Evolutionary conservation across 2,797 vertebrate genomes (phyloP), one percentile per base, ranked within the genome.

Genomic region (Parotocinclus haroldoi): DNA sequence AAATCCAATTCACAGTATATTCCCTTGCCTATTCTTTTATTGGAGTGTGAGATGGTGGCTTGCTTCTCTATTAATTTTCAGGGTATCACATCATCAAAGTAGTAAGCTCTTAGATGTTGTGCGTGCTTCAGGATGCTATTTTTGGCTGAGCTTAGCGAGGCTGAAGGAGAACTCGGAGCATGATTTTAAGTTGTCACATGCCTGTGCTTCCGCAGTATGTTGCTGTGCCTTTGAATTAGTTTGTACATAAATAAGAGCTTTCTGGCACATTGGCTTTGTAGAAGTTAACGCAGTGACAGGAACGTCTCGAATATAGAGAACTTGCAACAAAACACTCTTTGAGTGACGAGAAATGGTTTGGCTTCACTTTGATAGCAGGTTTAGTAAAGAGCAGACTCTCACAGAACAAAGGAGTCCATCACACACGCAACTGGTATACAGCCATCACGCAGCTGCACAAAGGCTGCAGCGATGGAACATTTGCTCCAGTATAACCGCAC

Each of bases 1-100:
- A 39, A 48, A 16, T 16, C 49, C 38, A 4, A 16, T 48, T 65
- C 18, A 45, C 36, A 38, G 58, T 69, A 54, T 45, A 54, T 45
- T 46, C 11, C 39, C 7, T 40, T 7, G 14, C 19, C n/a, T 38
- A 8, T 51, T 53, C 37, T 16, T n/a, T 54, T 40, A 17, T 76
- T 81, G 79, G 77, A 83, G 84, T 80, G 80, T 68, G 52, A 38
- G 19, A 38, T 58, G 58, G 48, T 63, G 39, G 50, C 55, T 55
- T 64, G 37, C 38, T 18, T 50, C 38, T 36, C 60, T 59, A 63
- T 66, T 38, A 13, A 53, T 66, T 69, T 65, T 69, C 55, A 69
- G 62, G 37, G 52, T 52, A 56, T 63, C 56, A 67, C 49, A 49
- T 57, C 38, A 72, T 55, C 62, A 62, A 69, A 36, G 63, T 70